Evolutionary conservation across 1,140 invertebrate genomes (phyloP).

Genomic region (Zeugodacus cucurbitae): DNA sequence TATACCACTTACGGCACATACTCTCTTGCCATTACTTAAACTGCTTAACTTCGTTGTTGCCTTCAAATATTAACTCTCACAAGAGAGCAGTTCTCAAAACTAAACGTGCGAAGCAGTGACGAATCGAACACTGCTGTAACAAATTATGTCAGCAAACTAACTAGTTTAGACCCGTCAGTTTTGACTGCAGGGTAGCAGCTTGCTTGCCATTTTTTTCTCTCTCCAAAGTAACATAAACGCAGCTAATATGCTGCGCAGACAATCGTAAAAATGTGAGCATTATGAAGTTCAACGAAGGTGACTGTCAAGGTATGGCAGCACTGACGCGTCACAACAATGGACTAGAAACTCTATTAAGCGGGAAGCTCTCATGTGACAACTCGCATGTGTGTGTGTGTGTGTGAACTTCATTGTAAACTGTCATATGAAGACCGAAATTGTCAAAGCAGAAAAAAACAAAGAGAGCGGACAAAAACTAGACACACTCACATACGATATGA

Average conservation of each 20-base stretch:
- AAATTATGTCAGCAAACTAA: too few species aligned
- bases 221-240: not conserved
- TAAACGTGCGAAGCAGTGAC: too few species aligned
- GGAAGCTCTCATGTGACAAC: not conserved
- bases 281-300: slow-evolving; percentile 10
- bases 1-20: too few species aligned
- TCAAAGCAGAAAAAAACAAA: not conserved
- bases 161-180: too few species aligned
- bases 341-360: not conserved
- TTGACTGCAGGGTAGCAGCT: too few species aligned
- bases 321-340: not conserved
- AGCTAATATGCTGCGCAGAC: slow-evolving; percentile 4
- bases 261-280: slow-evolving; percentile 26
- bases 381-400: not conserved
- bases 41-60: too few species aligned
- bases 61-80: too few species aligned
- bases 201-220: not conserved
- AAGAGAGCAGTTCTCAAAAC: too few species aligned
- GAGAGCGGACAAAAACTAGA: not conserved
- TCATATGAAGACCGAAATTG: slow-evolving; percentile 8
- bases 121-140: too few species aligned
- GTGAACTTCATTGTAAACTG: not conserved
- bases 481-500: not conserved
- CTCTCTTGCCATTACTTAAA: too few species aligned
- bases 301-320: not conserved